Evolutionary conservation across 2,113 vertebrate genomes (phyloP).

Genomic region (Xiphophorus hellerii): DNA sequence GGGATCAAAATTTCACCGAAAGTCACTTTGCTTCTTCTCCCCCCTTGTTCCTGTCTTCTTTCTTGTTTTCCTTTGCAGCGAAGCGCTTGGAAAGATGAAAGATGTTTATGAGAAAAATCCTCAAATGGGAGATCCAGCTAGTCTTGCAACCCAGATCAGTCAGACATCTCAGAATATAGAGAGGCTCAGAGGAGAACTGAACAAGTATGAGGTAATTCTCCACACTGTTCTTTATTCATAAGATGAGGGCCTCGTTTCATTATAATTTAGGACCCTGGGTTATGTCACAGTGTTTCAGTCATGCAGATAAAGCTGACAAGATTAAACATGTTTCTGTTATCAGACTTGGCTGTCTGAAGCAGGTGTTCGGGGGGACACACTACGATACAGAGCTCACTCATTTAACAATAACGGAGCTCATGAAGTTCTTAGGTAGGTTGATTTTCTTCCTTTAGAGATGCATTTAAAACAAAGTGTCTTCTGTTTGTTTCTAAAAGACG

Average conservation of each 20-base stretch:
- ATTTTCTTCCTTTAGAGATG: background rate
- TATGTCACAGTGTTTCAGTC: background rate
- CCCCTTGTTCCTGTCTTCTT: conserved; percentile 13
- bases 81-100: conserved; percentile 92
- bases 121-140: conserved; percentile 90
- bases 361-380: conserved; percentile 81
- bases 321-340: background rate
- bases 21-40: conserved; percentile 27
- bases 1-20: conserved; percentile 45
- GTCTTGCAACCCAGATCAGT: conserved; percentile 85
- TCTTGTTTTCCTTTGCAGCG: conserved; percentile 70
- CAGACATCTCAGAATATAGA: conserved; percentile 89
- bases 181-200: conserved; percentile 82
- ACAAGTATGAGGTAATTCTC: conserved; percentile 86
- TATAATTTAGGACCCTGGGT: background rate
- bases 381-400: conserved; percentile 75
- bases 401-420: conserved; percentile 83
- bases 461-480: conserved; percentile 2
- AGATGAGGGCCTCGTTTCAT: background rate
- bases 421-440: conserved; percentile 81
- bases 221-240: conserved; percentile 14
- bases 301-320: background rate
- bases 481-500: background rate
- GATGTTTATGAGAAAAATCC: conserved; percentile 92
- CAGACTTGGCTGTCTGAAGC: conserved; percentile 88